A percentile compares a stretch with the other conserved stretches of the same genome.
phyloP scores from a whole-genome alignment of 2,888 invertebrate genomes.

The Petrophora chlorosata region DNA sequence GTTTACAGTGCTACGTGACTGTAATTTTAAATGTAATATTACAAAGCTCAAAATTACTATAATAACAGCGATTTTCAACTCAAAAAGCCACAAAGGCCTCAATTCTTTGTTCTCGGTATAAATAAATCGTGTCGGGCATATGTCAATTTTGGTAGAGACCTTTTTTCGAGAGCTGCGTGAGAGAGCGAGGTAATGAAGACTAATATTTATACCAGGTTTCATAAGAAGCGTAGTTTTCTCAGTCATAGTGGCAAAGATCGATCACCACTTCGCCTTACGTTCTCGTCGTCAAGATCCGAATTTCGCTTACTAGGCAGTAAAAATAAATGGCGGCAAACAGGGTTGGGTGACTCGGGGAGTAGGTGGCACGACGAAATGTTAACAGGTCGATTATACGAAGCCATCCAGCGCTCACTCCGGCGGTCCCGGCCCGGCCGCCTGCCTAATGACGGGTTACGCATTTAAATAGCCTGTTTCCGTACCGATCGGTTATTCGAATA shows the following conservation, averaged over 20 bases:
- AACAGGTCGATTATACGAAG: slow-evolving; percentile 77
- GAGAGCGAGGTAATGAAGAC: slow-evolving; percentile 10
- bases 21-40: slow-evolving; percentile 36
- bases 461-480: slow-evolving; percentile 75
- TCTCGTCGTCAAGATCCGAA: slow-evolving; percentile 44
- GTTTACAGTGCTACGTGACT: slow-evolving; percentile 44
- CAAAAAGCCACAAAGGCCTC: slow-evolving; percentile 4
- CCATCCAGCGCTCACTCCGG: slow-evolving; percentile 64
- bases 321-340: slow-evolving; percentile 64
- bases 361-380: slow-evolving; percentile 61
- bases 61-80: slow-evolving; percentile 6
- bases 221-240: slow-evolving; percentile 22
- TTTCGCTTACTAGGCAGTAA: slow-evolving; percentile 58
- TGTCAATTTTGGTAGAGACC: slow-evolving; percentile 15
- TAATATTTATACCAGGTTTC: slow-evolving; percentile 16
- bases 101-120: slow-evolving; percentile 4
- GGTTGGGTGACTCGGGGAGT: slow-evolving; percentile 41
- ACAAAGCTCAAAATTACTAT: slow-evolving; percentile 18
- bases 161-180: slow-evolving; percentile 9
- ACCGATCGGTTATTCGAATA: slow-evolving; percentile 62
- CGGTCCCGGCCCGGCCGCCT: slow-evolving; percentile 51
- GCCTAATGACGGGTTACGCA: slow-evolving; percentile 79
- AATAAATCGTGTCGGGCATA: slow-evolving; percentile 12
- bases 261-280: slow-evolving; percentile 30
- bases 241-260: slow-evolving; percentile 29